Base-by-base conservation (phyloP, 2,797 vertebrate genomes). In the Cynopterus sphinx region DNA sequence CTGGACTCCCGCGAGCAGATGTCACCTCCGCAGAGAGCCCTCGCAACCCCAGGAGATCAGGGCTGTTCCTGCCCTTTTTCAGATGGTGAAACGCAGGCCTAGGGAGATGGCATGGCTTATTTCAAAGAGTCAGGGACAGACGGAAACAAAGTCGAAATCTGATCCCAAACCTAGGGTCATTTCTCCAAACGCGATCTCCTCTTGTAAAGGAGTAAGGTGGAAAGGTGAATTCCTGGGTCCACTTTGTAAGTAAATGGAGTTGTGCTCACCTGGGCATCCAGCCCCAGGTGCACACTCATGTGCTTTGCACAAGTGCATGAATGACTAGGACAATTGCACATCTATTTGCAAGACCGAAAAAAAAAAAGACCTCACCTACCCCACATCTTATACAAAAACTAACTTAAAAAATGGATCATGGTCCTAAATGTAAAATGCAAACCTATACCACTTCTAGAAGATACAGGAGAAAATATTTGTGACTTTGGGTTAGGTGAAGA, bases 1-100 rank as follows among this genome's bases (percentile, higher is more conserved):
- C 65, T 22, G 33, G 63, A 24, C 12, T 77, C 55, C 82, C 46
- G 26, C 26, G 13, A 31, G 77, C 87, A 13, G 31, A n/a, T 41
- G 17, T n/a, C 19, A 33, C 16, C 65, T 78, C n/a, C 28, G 1
- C 1, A 10, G 21, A 1, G 0, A 17, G 16, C 26, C 41, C 19
- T 79, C 61, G 13, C 43, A 10, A 8, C 36, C 33, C 22, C 2
- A 12, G 1, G 13, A 68, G 53, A 73, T 59, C 86, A 41, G 33
- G 31, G 61, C 12, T 36, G 36, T 12, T 51, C 19, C 1, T 63
- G 36, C 21, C 1, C 0, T 43, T 51, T 41, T 41, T 81, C 87
- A 88, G 81, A 17, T 26, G 46, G 8, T 22, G 39, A 74, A 46
- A 31, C 36, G 0, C 46, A 83, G 41, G 55, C 31, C 36, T 26